phyloP scores from a whole-genome alignment of 1,140 invertebrate genomes.

The Sesamia nonagrioides region DNA sequence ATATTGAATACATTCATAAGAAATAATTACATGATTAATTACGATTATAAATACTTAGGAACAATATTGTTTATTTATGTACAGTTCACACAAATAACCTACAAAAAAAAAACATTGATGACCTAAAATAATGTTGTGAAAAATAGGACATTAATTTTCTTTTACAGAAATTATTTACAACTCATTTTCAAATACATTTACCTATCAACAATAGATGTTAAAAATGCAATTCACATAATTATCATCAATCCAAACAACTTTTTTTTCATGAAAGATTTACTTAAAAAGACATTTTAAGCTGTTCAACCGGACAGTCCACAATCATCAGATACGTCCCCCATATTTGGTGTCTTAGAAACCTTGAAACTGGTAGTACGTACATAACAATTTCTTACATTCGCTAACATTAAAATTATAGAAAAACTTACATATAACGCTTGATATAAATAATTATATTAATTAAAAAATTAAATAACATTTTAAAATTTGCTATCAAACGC shows the following conservation, averaged over 20 bases:
- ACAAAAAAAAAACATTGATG: constrained; percentile 3
- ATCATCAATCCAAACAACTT: constrained; percentile 11
- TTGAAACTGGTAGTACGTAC: constrained; percentile 83
- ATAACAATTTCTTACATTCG: constrained; percentile 77
- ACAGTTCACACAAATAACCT: constrained; percentile 30
- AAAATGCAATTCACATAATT: constrained; percentile 32
- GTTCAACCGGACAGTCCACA: constrained; percentile 56
- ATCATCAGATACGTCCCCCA: constrained; percentile 63
- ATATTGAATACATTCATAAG: constrained; percentile 29
- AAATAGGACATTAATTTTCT: background rate
- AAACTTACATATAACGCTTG: constrained; percentile 73
- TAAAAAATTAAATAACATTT: constrained; percentile 72
- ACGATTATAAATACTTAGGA: constrained; percentile 38
- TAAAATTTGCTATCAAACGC: constrained; percentile 80
- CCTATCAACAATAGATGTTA: constrained; percentile 15
- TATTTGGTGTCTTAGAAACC: constrained; percentile 81
- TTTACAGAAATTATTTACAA: constrained; percentile 32
- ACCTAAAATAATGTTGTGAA: background rate
- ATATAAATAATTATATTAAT: constrained; percentile 69
- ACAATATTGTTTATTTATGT: constrained; percentile 41
- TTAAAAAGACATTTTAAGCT: constrained; percentile 46
- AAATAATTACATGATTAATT: constrained; percentile 42
- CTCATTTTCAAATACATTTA: constrained; percentile 20
- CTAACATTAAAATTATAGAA: constrained; percentile 71
- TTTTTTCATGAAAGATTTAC: constrained; percentile 23